phyloP scores from a whole-genome alignment of 2,888 invertebrate species.

The Bedellia somnulentella region DNA sequence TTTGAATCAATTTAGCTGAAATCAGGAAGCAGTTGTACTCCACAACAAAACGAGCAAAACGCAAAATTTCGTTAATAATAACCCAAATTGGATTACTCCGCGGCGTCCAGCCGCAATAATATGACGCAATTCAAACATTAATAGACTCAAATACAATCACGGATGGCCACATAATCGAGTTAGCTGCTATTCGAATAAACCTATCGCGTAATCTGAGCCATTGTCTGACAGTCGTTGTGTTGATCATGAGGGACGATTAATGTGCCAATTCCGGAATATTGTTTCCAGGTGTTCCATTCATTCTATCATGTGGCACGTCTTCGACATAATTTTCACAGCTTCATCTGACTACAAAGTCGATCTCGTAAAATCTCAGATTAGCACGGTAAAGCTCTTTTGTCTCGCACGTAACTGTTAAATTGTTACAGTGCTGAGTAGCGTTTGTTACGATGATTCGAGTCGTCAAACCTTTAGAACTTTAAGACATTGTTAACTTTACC shows the following conservation, averaged over 20 bases:
- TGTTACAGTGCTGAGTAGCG: no score
- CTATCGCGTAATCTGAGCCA: constrained; percentile 54
- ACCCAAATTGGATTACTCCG: constrained; percentile 47
- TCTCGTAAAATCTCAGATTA: constrained; percentile 24
- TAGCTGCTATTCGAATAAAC: constrained; percentile 56
- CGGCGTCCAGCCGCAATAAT: constrained; percentile 43
- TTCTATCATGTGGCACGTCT: background rate
- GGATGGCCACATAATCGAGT: constrained; percentile 59
- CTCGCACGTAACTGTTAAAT: background rate
- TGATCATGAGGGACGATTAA: constrained; percentile 56
- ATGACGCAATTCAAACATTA: constrained; percentile 61
- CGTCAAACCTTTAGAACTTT: no score
- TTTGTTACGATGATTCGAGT: no score
- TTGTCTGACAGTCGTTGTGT: constrained; percentile 46
- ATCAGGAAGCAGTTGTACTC: no score
- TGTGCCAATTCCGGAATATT: constrained; percentile 56
- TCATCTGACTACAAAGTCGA: constrained; percentile 22
- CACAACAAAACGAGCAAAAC: no score
- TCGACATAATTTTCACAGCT: constrained; percentile 10
- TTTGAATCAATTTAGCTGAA: no score
- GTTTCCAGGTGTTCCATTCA: constrained; percentile 47
- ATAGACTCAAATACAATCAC: constrained; percentile 57
- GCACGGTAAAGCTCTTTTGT: background rate
- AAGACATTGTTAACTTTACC: no score
- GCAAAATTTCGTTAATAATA: constrained; percentile 39